Evolutionary conservation across 2,888 invertebrate species (phyloP).

Genomic region (Eumacrocentrus americanus): DNA sequence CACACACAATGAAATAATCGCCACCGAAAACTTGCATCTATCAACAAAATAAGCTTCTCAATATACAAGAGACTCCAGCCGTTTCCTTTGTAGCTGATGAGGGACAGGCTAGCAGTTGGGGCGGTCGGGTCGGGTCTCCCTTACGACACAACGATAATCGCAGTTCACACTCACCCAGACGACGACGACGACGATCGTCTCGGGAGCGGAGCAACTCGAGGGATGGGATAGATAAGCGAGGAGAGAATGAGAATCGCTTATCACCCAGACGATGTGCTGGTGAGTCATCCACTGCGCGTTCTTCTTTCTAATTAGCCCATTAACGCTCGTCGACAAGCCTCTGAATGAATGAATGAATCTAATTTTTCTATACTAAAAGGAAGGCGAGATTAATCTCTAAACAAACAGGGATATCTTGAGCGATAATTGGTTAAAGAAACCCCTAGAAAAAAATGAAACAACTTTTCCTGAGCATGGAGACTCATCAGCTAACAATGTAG

Average conservation of each 20-base stretch:
- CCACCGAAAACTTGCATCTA: background rate
- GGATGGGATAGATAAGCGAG: conserved; percentile 3
- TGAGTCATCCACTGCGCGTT: conserved; percentile 34
- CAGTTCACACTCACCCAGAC: conserved; percentile 46
- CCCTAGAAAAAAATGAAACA: conserved; percentile 1
- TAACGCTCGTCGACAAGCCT: too few relatives aligned
- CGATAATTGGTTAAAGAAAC: conserved; percentile 44
- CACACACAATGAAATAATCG: background rate
- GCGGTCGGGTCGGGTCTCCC: conserved; percentile 52
- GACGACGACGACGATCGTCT: conserved; percentile 32
- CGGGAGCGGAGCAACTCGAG: conserved; percentile 33
- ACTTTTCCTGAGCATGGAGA: conserved; percentile 10
- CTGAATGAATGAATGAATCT: too few relatives aligned
- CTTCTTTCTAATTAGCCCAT: too few relatives aligned
- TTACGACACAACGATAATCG: conserved; percentile 44
- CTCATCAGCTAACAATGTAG: conserved; percentile 12
- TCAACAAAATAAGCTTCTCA: conserved; percentile 4
- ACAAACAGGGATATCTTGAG: too few relatives aligned
- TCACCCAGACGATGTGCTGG: conserved; percentile 31
- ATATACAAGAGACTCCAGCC: conserved; percentile 13
- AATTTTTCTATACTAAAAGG: too few relatives aligned
- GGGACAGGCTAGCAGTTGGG: conserved; percentile 57
- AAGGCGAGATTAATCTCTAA: too few relatives aligned
- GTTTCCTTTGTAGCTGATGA: conserved; percentile 56
- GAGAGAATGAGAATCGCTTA: conserved; percentile 33